Evolutionary conservation across 2,888 invertebrate species (phyloP), one percentile per base, ranked within the genome.

Genomic region (Hirtodrosophila cameraria): DNA sequence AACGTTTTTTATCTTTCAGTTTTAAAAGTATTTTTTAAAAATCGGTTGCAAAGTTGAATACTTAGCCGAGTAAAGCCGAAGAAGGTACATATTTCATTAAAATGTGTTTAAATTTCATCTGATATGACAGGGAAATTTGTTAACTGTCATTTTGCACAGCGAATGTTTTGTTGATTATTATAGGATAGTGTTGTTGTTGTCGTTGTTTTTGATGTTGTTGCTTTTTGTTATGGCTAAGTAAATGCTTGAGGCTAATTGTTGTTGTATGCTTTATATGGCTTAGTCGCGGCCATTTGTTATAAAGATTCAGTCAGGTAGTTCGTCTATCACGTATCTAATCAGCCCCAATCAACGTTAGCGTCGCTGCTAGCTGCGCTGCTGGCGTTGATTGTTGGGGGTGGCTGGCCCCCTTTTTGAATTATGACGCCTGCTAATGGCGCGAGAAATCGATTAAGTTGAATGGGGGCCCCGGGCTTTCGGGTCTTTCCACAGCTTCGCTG

Each of bases 361-460:
- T 38, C 33, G 46, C 23, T 20, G 13, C 25, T 18, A 30, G 9
- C 58, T 2, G 18, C 15, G 69, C 12, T 11, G 50, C n/a, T 9
- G 41, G 13, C 38, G 54, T 25, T 30, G 38, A 23, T 23, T 23
- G 46, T 38, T 61, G 68, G 55, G 60, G 62, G 46, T 75, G 71
- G 60, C 27, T 35, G 61, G 25, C 36, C 8, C 31, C 45, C n/a
- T n/a, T n/a, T n/a, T 62, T 54, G 69, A 65, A 61, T 83, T 77
- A 72, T 77, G 76, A 83, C 76, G 76, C 76, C 64, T 23, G 64
- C 68, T 76, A 79, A 83, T 83, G 63, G 80, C 36, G 73, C 57
- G 80, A 83, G 72, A 79, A 83, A 76, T 83, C 76, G 76, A 79
- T 82, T 79, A 43, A 71, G 59, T 39, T 35, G 30, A 46, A 13